A percentile compares a stretch with the other conserved stretches of the same genome.
Conservation (phyloP, 2,797 vertebrate species). For the Crax fasciolata region DNA sequence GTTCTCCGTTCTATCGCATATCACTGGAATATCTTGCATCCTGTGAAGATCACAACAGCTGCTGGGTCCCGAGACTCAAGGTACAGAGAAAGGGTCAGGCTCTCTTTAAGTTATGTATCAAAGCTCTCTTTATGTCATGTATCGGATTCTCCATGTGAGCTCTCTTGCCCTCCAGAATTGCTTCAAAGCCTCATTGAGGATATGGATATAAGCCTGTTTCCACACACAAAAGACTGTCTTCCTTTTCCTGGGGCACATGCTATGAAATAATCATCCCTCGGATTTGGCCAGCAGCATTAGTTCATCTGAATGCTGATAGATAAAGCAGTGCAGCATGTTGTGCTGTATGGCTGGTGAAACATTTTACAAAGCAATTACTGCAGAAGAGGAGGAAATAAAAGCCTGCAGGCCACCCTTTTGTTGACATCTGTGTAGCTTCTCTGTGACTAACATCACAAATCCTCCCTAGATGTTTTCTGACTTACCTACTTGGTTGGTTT, state of each 20-base stretch:
- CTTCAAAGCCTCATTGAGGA: constrained; percentile 2
- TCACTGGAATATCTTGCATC: not conserved
- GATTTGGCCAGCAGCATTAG: constrained; percentile 17
- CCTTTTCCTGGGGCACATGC: not conserved
- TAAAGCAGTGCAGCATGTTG: constrained; percentile 25
- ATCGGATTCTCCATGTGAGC: constrained; percentile 3
- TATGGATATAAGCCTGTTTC: not conserved
- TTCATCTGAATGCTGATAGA: constrained; percentile 37
- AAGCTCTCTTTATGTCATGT: not conserved
- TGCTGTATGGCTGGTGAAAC: not conserved
- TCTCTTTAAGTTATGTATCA: not conserved
- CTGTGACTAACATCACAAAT: not conserved
- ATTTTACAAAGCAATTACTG: not conserved
- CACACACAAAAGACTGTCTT: not conserved
- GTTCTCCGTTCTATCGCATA: not conserved
- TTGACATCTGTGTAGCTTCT: constrained; percentile 45
- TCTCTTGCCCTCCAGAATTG: not conserved
- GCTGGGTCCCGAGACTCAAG: not conserved
- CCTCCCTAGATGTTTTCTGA: not conserved
- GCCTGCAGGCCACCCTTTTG: not conserved
- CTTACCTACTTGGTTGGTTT: not conserved
- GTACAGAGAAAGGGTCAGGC: not conserved
- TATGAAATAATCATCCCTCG: not conserved
- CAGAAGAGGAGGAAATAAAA: constrained; percentile 24
- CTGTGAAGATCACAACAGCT: constrained; percentile 59